Conservation (phyloP, 1,140 invertebrate genomes). For the Eupeodes corollae region DNA sequence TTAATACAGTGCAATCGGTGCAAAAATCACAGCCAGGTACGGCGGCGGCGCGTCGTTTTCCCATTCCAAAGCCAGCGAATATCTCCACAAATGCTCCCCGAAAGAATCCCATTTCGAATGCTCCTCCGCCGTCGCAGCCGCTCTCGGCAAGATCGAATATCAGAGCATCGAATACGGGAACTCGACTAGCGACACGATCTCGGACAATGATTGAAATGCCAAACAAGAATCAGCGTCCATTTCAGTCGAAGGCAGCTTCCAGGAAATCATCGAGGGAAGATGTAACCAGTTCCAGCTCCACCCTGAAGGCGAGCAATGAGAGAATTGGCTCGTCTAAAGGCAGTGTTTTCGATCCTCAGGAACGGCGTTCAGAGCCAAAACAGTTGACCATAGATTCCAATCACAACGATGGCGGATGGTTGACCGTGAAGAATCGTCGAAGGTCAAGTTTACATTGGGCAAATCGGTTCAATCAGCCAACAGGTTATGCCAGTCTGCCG, state of each 20-base stretch:
- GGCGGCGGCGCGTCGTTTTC: background rate
- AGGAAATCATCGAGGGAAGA: constrained; percentile 24
- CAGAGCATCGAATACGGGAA: constrained; percentile 27
- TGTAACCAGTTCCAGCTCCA: constrained; percentile 31
- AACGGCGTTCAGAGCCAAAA: constrained; percentile 30
- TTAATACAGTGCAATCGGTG: background rate
- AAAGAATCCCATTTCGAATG: too few species aligned
- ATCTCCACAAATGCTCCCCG: background rate
- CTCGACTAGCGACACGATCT: constrained; percentile 25
- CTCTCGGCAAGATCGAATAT: constrained; percentile 14
- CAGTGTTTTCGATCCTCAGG: constrained; percentile 12
- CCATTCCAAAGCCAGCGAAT: background rate
- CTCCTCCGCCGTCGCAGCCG: too few species aligned
- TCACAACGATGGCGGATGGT: constrained; percentile 48
- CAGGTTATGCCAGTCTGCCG: constrained; percentile 52
- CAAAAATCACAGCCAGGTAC: background rate
- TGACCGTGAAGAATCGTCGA: constrained; percentile 51
- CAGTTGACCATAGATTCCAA: constrained; percentile 40
- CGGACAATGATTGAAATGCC: constrained; percentile 35
- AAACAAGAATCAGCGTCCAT: constrained; percentile 2
- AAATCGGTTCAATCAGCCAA: constrained; percentile 53
- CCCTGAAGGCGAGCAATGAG: constrained; percentile 32
- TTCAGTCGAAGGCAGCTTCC: background rate
- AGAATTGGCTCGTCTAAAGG: constrained; percentile 17
- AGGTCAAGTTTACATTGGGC: constrained; percentile 49